Conservation (phyloP, 2,113 vertebrate genomes). For the Archocentrus centrarchus region DNA sequence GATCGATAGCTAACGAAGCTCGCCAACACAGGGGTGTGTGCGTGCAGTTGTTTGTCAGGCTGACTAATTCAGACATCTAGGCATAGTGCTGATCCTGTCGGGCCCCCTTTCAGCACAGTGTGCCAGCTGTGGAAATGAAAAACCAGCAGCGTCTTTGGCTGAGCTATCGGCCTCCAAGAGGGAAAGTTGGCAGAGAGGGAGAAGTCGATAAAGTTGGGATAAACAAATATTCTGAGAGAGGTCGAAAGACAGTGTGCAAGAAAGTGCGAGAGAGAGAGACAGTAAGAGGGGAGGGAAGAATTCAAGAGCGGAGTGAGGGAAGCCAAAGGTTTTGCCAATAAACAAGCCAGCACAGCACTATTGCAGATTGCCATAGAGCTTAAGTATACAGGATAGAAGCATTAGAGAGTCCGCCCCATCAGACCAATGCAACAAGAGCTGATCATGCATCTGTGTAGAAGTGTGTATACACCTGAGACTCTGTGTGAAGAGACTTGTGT, state of each 20-base stretch:
- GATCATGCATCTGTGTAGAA: constrained; percentile 51
- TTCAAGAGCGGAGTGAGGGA: constrained; percentile 47
- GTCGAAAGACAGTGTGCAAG: background rate
- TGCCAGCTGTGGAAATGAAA: constrained; percentile 70
- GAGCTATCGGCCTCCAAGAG: constrained; percentile 33
- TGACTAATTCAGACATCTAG: constrained; percentile 58
- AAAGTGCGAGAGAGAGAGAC: background rate
- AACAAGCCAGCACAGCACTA: constrained; percentile 72
- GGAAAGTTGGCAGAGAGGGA: constrained; percentile 45
- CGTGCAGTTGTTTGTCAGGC: constrained; percentile 10
- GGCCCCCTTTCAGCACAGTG: constrained; percentile 5
- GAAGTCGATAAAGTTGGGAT: constrained; percentile 63
- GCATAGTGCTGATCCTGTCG: constrained; percentile 36
- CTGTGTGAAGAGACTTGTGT: background rate
- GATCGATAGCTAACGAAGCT: constrained; percentile 75
- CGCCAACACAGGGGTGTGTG: constrained; percentile 8
- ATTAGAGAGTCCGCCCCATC: constrained; percentile 58
- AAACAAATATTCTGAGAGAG: constrained; percentile 56
- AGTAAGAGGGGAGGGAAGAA: background rate
- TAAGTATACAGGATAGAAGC: constrained; percentile 63
- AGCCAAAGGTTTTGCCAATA: constrained; percentile 66
- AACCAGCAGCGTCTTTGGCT: constrained; percentile 41
- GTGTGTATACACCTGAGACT: background rate
- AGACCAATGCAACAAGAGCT: constrained; percentile 54
- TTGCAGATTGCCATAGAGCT: constrained; percentile 65